phyloP scores from a whole-genome alignment of 2,113 vertebrate species.

The Hassar affinis region DNA sequence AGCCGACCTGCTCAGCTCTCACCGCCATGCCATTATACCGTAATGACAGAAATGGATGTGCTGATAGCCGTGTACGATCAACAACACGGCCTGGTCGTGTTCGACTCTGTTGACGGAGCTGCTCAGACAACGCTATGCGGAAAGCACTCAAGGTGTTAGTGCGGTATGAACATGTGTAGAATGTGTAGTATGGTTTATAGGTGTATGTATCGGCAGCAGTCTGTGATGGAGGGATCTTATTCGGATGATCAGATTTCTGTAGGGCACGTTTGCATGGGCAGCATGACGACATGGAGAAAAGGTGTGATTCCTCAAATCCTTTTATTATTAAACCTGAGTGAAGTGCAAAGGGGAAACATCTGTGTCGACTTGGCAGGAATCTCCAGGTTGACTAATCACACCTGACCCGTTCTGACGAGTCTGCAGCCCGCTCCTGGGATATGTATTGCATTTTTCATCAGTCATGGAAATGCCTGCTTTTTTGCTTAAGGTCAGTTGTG shows the following conservation, averaged over 20 bases:
- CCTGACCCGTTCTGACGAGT: conserved; percentile 20
- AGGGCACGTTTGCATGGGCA: neutral
- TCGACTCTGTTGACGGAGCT: neutral
- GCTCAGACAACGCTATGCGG: neutral
- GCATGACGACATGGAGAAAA: neutral
- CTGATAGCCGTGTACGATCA: neutral
- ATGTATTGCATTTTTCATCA: neutral
- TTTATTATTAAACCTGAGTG: conserved; percentile 1
- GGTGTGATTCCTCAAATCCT: neutral
- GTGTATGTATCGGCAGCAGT: neutral
- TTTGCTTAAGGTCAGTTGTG: neutral
- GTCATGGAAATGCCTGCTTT: neutral
- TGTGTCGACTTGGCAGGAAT: conserved; percentile 8
- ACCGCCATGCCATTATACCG: conserved; percentile 2
- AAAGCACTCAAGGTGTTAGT: neutral
- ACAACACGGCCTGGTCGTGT: neutral
- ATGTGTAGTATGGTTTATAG: neutral
- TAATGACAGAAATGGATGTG: conserved; percentile 12
- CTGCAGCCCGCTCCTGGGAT: neutral
- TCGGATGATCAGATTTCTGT: neutral
- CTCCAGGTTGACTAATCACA: conserved; percentile 16
- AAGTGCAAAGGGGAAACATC: conserved; percentile 12
- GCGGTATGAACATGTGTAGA: neutral
- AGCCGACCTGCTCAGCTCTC: neutral
- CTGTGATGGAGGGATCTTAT: neutral